Percentiles rank a stretch among this genome's conserved stretches.
phyloP scores from a whole-genome alignment of 2,888 invertebrate genomes.

The Noctua janthe region DNA sequence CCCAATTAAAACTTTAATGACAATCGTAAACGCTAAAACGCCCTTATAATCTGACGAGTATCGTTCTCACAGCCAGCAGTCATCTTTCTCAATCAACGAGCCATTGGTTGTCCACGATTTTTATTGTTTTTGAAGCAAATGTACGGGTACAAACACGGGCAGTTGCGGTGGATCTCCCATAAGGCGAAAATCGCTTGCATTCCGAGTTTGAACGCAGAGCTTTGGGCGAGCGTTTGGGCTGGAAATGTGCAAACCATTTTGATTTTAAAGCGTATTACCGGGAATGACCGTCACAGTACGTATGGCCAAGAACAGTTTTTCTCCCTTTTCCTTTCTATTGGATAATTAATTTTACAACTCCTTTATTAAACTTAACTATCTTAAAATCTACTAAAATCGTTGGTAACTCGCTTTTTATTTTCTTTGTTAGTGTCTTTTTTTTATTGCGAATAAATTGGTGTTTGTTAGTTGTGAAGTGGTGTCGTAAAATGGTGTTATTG shows the following conservation, averaged over 20 bases:
- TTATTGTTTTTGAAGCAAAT: slow-evolving; percentile 88
- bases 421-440: slow-evolving; percentile 70
- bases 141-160: slow-evolving; percentile 74
- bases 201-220: background rate
- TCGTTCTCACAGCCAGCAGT: slow-evolving; percentile 82
- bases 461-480: slow-evolving; percentile 68
- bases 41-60: slow-evolving; percentile 79
- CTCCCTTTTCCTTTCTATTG: slow-evolving; percentile 69
- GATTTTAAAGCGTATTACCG: background rate
- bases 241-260: background rate
- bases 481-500: slow-evolving; percentile 67
- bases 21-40: slow-evolving; percentile 76
- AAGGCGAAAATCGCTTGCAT: background rate
- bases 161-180: background rate
- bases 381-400: slow-evolving; percentile 79
- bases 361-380: slow-evolving; percentile 85
- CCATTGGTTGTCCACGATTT: slow-evolving; percentile 84
- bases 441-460: slow-evolving; percentile 84
- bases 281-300: background rate
- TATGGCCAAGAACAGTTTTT: slow-evolving; percentile 66
- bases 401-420: slow-evolving; percentile 71
- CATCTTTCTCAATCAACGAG: slow-evolving; percentile 89
- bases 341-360: slow-evolving; percentile 88
- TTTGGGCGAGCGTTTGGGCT: background rate
- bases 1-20: slow-evolving; percentile 56